Percentiles rank a stretch among this genome's conserved stretches.
These are phyloP conservation scores for Hypotaenidia okinawae DNA, from an alignment of 2,797 vertebrate species.

Conservation along the genomic window DNA sequence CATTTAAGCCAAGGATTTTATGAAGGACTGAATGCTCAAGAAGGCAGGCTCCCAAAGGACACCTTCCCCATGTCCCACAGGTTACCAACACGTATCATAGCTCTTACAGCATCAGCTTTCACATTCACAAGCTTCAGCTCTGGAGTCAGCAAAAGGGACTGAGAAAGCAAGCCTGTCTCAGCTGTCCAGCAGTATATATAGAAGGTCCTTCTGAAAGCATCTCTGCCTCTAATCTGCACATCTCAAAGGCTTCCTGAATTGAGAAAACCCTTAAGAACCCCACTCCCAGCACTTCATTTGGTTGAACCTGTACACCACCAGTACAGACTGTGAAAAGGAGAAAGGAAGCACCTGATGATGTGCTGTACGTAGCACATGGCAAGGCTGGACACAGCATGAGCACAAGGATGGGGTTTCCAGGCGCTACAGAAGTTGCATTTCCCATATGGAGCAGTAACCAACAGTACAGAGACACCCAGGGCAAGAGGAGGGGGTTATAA, in stretches of 20 bases:
- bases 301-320: background rate
- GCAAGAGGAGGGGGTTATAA: rapidly evolving
- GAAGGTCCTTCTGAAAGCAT: background rate
- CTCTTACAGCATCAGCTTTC: background rate
- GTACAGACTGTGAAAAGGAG: background rate
- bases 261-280: background rate
- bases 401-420: background rate
- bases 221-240: background rate
- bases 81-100: rapidly evolving
- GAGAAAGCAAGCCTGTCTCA: background rate
- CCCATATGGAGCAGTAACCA: rapidly evolving
- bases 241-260: background rate
- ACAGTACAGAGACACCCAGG: background rate
- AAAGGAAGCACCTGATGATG: rapidly evolving
- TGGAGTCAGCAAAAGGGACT: rapidly evolving
- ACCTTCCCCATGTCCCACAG: background rate
- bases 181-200: rapidly evolving
- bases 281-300: background rate
- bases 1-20: background rate
- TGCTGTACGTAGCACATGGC: background rate
- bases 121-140: background rate
- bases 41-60: background rate
- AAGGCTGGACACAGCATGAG: rapidly evolving
- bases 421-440: too few relatives aligned
- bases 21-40: background rate